phyloP scores from a whole-genome alignment of 2,888 invertebrate genomes.

The Salpingus planirostris region DNA sequence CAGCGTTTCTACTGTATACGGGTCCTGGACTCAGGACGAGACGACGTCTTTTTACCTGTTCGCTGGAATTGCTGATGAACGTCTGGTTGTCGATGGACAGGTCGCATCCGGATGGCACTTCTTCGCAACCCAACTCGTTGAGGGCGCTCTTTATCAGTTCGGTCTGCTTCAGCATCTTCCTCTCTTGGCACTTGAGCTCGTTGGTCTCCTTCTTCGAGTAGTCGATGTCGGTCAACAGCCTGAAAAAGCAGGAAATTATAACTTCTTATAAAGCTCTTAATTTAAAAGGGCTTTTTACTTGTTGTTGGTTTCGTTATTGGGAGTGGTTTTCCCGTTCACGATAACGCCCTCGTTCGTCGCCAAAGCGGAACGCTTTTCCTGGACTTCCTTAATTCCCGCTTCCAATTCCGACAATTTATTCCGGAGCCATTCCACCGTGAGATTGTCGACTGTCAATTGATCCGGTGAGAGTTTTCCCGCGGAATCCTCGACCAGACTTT shows the following conservation, averaged over 20 bases:
- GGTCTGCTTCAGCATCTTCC: slow-evolving; percentile 71
- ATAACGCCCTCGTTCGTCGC: slow-evolving; percentile 26
- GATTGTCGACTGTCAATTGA: slow-evolving; percentile 82
- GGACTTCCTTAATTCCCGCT: slow-evolving; percentile 65
- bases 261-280: slow-evolving; percentile 2
- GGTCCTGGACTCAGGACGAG: not conserved
- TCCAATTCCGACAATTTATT: slow-evolving; percentile 72
- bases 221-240: slow-evolving; percentile 26
- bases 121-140: slow-evolving; percentile 80
- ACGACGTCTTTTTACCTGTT: slow-evolving; percentile 51
- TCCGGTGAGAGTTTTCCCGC: slow-evolving; percentile 81
- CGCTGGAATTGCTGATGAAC: slow-evolving; percentile 56
- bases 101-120: slow-evolving; percentile 79
- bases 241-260: slow-evolving; percentile 12
- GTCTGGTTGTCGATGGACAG: slow-evolving; percentile 51
- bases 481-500: slow-evolving; percentile 78
- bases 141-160: slow-evolving; percentile 79
- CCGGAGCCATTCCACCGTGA: slow-evolving; percentile 83
- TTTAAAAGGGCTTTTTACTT: slow-evolving; percentile 23
- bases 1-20: no score
- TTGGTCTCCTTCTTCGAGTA: slow-evolving; percentile 57
- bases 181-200: slow-evolving; percentile 73
- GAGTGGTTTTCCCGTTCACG: slow-evolving; percentile 34
- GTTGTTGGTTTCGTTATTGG: slow-evolving; percentile 29
- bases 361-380: slow-evolving; percentile 51